Evolutionary conservation across 2,113 vertebrate genomes (phyloP).

Genomic region (Notarius quadriscutis): DNA sequence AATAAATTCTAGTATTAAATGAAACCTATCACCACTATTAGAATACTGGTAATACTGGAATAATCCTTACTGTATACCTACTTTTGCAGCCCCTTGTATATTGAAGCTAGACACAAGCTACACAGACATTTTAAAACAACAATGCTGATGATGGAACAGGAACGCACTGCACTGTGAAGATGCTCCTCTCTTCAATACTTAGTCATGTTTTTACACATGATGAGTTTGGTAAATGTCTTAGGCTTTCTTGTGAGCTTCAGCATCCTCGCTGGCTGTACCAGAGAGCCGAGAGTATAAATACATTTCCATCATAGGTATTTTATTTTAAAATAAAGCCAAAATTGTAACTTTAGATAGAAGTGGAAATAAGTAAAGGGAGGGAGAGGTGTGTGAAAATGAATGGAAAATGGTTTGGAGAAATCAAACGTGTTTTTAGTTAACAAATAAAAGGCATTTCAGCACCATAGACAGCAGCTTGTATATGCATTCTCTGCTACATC

Average conservation of each 20-base stretch:
- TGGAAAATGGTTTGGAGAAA: background rate
- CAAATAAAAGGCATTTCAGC: conserved; percentile 40
- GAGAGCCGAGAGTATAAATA: background rate
- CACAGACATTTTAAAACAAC: background rate
- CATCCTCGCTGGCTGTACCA: background rate
- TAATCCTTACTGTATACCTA: too few relatives aligned
- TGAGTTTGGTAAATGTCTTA: background rate
- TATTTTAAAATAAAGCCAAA: background rate
- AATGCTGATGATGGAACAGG: background rate
- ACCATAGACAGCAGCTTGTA: conserved; percentile 52
- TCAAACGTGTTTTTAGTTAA: background rate
- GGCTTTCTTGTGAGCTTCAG: background rate
- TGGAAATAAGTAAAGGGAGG: too few relatives aligned
- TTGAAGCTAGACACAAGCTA: background rate
- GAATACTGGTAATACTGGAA: too few relatives aligned
- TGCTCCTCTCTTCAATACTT: background rate
- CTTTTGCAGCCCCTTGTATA: too few relatives aligned
- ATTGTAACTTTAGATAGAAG: background rate
- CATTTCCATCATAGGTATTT: background rate
- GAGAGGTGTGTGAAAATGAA: background rate
- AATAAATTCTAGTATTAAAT: too few relatives aligned
- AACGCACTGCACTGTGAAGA: background rate
- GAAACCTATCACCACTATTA: too few relatives aligned
- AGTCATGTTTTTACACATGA: background rate
- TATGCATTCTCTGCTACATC: background rate